Base-by-base conservation (phyloP, 2,888 invertebrate species). In the Leptinotarsa tumamoca region DNA sequence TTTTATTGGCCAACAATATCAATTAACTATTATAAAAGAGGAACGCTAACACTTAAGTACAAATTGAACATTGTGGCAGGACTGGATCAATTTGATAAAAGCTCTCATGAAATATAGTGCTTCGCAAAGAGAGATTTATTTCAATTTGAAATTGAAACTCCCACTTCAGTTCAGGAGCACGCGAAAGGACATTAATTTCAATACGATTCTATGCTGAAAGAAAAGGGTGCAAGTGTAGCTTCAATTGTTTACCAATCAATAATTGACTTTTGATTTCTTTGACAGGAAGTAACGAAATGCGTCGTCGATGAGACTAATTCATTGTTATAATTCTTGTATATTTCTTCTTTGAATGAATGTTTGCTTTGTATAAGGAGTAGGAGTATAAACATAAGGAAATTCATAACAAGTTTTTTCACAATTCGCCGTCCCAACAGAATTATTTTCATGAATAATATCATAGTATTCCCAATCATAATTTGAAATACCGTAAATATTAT, bases 51-150 rank as follows among this genome's bases (percentile, higher is more conserved):
- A 63, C 63, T 43, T 33, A 43, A 43, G n/a, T 63, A n/a, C 33
- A n/a, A 63, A 63, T 63, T 63, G n/a, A 68, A 68, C n/a, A n/a
- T 23, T n/a, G 14, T 68, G n/a, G 15, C 68, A 68, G 33, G 50
- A 23, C 52, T 69, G 33, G 43, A 69, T 56, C 56, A 43, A 21
- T 43, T 69, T 21, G 27, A 49, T 69, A 56, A 43, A 56, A 43
- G 43, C n/a, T 27, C 54, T 18, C 15, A 5, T 68, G 52, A 33
- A 18, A n/a, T 43, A 54, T 54, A 33, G 54, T 56, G 56, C 56
- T n/a, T 56, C 18, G 27, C 69, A 54, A 33, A 33, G 4, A 69
- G 56, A 58, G 69, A 69, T 69, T 69, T 43, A 69, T 69, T 69
- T 18, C 21, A 69, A 56, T 69, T 33, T 56, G 17, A 43, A 56